phyloP scores from a whole-genome alignment of 2,797 vertebrate genomes.

The Crocodylus rhombifer region DNA sequence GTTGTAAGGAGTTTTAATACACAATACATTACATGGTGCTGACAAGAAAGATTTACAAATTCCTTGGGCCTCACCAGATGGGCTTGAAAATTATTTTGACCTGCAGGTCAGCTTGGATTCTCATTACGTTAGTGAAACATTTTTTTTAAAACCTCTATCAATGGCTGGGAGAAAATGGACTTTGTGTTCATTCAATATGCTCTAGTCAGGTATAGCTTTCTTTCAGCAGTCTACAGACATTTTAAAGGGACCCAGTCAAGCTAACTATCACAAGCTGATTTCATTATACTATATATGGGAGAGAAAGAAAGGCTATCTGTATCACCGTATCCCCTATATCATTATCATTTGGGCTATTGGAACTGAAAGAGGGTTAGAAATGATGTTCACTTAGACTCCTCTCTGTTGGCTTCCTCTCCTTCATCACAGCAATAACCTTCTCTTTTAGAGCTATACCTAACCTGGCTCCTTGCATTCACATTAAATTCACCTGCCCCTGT shows the following conservation, averaged over 20 bases:
- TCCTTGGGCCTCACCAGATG: background rate
- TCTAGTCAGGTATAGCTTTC: background rate
- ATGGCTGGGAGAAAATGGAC: background rate
- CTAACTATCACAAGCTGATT: background rate
- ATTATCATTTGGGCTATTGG: background rate
- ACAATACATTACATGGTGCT: conserved; percentile 3
- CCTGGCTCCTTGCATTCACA: background rate
- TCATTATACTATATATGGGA: background rate
- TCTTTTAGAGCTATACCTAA: background rate
- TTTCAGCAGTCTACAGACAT: background rate
- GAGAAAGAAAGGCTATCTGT: background rate
- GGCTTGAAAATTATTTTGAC: background rate
- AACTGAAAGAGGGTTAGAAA: background rate
- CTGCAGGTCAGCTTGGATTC: background rate
- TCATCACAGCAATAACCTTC: background rate
- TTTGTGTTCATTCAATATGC: background rate
- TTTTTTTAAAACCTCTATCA: background rate
- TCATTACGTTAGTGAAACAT: background rate
- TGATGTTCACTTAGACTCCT: background rate
- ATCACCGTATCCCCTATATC: background rate
- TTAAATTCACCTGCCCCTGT: background rate
- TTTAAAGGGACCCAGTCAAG: background rate
- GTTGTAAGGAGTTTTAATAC: conserved; percentile 28
- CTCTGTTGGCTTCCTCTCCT: background rate
- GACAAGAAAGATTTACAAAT: conserved; percentile 5